These are phyloP conservation scores for Penaeus chinensis DNA, from an alignment of 1,140 invertebrate species.

Conservation along the genomic window DNA sequence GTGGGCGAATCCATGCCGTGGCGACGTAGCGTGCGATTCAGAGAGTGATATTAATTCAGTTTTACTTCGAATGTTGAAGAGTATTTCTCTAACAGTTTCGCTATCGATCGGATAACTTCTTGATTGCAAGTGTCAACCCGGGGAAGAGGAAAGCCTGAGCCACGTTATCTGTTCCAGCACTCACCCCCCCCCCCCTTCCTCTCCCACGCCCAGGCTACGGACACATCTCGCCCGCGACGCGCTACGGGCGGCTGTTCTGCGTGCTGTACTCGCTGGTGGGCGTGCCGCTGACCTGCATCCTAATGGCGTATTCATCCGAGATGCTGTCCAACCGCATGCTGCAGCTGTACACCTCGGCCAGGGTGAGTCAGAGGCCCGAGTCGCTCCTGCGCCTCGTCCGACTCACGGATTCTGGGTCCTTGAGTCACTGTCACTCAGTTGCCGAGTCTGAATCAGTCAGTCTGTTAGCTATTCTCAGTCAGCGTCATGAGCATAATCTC, in stretches of 20 bases:
- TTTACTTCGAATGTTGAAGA: too few relatives aligned
- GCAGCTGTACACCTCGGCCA: constrained; percentile 70
- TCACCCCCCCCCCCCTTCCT: background rate
- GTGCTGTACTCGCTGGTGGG: constrained; percentile 93
- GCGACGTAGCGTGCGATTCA: too few relatives aligned
- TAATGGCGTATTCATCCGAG: constrained; percentile 80
- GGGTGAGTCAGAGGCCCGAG: constrained; percentile 69
- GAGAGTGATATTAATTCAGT: too few relatives aligned
- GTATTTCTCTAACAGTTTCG: too few relatives aligned
- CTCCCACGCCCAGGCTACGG: constrained; percentile 82
- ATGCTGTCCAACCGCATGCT: constrained; percentile 65
- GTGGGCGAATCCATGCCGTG: too few relatives aligned
- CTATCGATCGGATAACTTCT: too few relatives aligned
- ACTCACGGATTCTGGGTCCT: too few relatives aligned
- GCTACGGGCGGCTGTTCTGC: constrained; percentile 86
- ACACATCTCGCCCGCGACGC: constrained; percentile 92
- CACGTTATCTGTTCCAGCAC: too few relatives aligned
- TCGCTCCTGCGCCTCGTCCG: background rate
- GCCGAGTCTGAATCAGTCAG: too few relatives aligned
- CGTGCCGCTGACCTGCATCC: constrained; percentile 91
- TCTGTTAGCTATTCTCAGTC: too few relatives aligned
- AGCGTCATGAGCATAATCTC: too few relatives aligned
- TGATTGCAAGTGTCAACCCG: too few relatives aligned
- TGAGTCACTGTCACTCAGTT: background rate
- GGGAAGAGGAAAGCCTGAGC: background rate